phyloP scores from a whole-genome alignment of 2,797 vertebrate genomes.

The Catostomus latipinnis region DNA sequence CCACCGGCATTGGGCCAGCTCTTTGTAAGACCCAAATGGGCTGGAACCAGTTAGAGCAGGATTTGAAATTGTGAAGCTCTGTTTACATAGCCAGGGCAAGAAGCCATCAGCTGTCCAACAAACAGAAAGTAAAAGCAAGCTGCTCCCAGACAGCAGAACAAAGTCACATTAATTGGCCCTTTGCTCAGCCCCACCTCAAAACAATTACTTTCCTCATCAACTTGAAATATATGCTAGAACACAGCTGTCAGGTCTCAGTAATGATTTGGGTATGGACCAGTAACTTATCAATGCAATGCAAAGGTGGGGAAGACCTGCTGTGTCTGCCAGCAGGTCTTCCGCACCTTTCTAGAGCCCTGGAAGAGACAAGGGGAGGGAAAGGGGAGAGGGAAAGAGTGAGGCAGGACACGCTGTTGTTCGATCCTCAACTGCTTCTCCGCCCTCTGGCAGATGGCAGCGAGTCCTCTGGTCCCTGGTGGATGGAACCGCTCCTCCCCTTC shows the following conservation, averaged over 20 bases:
- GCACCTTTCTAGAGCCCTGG: no score
- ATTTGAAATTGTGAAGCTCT: constrained; percentile 44
- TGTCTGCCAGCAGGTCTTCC: not conserved
- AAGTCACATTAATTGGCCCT: no score
- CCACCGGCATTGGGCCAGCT: constrained; percentile 13
- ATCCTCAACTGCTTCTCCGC: no score
- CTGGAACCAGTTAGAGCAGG: constrained; percentile 15
- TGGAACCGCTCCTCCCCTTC: no score
- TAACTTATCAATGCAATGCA: not conserved
- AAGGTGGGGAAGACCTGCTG: not conserved
- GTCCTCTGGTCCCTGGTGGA: no score
- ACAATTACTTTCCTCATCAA: not conserved
- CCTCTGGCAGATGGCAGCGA: no score
- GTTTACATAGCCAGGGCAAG: constrained; percentile 29
- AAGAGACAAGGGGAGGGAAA: no score
- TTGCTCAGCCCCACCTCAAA: no score
- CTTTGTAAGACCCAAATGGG: not conserved
- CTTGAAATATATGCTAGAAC: not conserved
- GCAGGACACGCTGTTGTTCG: no score
- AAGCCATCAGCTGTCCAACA: constrained; percentile 40
- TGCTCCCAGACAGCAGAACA: constrained; percentile 9
- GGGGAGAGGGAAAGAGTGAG: no score
- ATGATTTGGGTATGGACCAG: constrained; percentile 1
- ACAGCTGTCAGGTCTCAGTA: constrained; percentile 5
- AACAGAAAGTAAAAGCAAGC: constrained; percentile 40